Conservation (phyloP, 2,888 invertebrate genomes). For the Helleia helle region DNA sequence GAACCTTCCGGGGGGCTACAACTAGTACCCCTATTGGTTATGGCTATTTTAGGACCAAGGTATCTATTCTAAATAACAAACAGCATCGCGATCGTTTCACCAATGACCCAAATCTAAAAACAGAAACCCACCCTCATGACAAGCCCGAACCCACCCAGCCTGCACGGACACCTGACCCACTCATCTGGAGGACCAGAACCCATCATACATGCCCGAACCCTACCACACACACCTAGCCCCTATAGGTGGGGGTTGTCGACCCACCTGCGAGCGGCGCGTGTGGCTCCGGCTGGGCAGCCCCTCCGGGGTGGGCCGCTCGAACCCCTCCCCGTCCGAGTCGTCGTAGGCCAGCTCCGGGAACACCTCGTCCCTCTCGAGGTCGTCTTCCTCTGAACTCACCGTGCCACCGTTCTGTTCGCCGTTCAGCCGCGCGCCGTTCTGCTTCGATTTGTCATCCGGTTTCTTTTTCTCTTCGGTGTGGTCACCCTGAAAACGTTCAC, state of each 20-base stretch:
- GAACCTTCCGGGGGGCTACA: too few relatives aligned
- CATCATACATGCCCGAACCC: too few relatives aligned
- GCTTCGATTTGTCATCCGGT: constrained; percentile 31
- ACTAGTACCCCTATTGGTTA: too few relatives aligned
- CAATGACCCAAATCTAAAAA: too few relatives aligned
- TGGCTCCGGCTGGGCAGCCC: constrained; percentile 43
- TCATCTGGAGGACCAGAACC: too few relatives aligned
- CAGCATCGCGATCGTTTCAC: too few relatives aligned
- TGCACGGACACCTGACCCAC: too few relatives aligned
- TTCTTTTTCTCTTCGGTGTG: constrained; percentile 28
- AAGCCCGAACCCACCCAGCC: too few relatives aligned
- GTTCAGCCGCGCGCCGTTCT: constrained; percentile 47
- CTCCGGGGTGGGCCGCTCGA: constrained; percentile 41
- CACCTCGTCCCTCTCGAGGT: constrained; percentile 45
- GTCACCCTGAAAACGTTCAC: constrained; percentile 32
- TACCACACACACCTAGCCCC: too few relatives aligned
- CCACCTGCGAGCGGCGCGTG: constrained; percentile 63
- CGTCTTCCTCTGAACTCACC: constrained; percentile 35
- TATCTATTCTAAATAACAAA: too few relatives aligned
- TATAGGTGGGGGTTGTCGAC: constrained; percentile 13
- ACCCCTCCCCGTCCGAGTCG: constrained; percentile 50
- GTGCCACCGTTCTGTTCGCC: constrained; percentile 39
- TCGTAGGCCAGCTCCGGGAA: constrained; percentile 67
- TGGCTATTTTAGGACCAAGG: too few relatives aligned
- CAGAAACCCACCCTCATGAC: too few relatives aligned